Evolutionary conservation across 2,113 vertebrate genomes (phyloP).

Genomic region (Corythaeola cristata): DNA sequence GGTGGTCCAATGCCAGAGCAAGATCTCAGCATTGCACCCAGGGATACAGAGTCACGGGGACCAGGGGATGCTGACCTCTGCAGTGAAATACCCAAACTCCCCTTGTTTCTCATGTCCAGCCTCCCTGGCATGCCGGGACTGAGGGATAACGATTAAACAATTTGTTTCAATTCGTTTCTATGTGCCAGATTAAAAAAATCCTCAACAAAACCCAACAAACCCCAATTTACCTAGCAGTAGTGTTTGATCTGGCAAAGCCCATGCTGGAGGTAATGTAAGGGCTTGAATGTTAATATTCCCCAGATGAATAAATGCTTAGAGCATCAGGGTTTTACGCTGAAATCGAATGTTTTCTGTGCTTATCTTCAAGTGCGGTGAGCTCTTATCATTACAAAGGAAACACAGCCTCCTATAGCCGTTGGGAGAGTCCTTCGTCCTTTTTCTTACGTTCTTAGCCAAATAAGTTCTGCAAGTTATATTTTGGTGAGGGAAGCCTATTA

Average conservation of each 20-base stretch:
- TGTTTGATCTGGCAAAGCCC: neutral
- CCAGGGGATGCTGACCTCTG: rapidly evolving
- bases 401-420: neutral
- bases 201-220: neutral
- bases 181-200: neutral
- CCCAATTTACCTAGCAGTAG: neutral
- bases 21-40: neutral
- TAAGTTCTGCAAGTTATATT: neutral
- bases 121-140: rapidly evolving
- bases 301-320: neutral
- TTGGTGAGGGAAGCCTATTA: neutral
- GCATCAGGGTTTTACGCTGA: neutral
- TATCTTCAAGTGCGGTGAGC: neutral
- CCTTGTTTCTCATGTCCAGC: neutral
- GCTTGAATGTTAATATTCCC: neutral
- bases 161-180: neutral
- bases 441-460: neutral
- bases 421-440: neutral
- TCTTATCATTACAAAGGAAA: neutral
- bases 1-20: rapidly evolving
- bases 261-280: neutral
- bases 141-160: neutral
- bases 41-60: neutral
- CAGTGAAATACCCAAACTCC: neutral
- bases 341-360: neutral